Percentiles rank a stretch among this genome's conserved stretches.
Evolutionary conservation across 2,888 invertebrate species (phyloP).

Genomic region (Phengaris arion): DNA sequence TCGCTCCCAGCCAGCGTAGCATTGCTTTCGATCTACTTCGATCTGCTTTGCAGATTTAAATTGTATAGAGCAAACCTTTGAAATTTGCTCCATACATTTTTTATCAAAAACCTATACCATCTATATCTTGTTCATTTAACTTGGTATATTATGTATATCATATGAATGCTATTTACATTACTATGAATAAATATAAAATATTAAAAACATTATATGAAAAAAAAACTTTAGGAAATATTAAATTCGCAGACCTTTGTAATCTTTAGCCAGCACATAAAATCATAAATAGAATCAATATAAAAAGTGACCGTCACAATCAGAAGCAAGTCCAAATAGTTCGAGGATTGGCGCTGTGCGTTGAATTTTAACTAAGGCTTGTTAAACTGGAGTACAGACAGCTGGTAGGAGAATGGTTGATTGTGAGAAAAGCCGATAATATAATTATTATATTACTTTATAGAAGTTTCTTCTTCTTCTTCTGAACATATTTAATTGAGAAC

Average conservation of each 20-base stretch:
- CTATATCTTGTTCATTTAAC: too few species aligned
- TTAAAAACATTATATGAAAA: too few species aligned
- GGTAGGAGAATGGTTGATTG: background rate
- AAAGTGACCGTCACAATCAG: slow-evolving; percentile 15
- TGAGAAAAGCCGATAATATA: background rate
- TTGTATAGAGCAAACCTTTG: too few species aligned
- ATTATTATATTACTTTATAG: background rate
- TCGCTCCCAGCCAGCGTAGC: too few species aligned
- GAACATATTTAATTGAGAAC: background rate
- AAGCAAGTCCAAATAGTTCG: background rate
- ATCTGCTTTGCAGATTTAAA: too few species aligned
- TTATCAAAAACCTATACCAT: too few species aligned
- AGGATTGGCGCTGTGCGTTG: slow-evolving; percentile 49
- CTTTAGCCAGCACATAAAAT: background rate
- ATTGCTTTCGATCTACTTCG: too few species aligned
- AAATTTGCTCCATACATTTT: too few species aligned
- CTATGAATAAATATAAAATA: too few species aligned
- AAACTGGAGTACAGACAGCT: slow-evolving; percentile 41
- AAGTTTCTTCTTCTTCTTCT: too few species aligned
- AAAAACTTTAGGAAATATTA: background rate
- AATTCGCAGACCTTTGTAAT: background rate
- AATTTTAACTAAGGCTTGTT: slow-evolving; percentile 60
- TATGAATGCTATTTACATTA: too few species aligned
- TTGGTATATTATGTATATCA: too few species aligned
- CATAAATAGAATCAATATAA: background rate